Conservation (phyloP, 2,797 vertebrate genomes). For the Sebastes trivittatus region DNA sequence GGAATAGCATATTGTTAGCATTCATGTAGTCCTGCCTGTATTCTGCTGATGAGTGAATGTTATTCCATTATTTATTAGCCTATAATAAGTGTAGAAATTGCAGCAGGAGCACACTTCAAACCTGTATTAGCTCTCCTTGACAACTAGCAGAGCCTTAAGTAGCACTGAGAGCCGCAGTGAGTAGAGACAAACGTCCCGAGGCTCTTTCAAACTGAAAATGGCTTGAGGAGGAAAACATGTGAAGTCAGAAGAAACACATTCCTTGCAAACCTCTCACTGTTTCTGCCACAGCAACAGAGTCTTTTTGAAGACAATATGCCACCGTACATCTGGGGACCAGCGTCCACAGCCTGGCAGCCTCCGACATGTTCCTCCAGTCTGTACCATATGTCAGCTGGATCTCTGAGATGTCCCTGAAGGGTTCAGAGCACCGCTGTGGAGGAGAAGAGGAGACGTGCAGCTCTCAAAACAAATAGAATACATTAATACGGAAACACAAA, state of each 20-base stretch:
- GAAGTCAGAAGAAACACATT: neutral
- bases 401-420: slow-evolving; percentile 39
- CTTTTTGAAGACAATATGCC: slow-evolving; percentile 47
- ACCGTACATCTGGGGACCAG: slow-evolving; percentile 19
- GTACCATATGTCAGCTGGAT: slow-evolving; percentile 59
- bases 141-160: neutral
- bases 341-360: slow-evolving; percentile 35
- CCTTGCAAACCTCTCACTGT: neutral
- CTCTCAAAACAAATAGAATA: slow-evolving; percentile 68
- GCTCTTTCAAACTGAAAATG: slow-evolving; percentile 7
- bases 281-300: slow-evolving; percentile 7
- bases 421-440: slow-evolving; percentile 19
- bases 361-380: slow-evolving; percentile 28
- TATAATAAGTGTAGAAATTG: neutral
- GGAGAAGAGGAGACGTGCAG: slow-evolving; percentile 38
- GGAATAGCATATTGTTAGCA: neutral
- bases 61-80: neutral
- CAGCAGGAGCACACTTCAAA: neutral
- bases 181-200: neutral
- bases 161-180: neutral
- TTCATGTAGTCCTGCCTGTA: neutral
- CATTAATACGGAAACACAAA: slow-evolving; percentile 66
- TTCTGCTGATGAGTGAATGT: neutral
- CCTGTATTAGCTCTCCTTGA: neutral
- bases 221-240: neutral